Evolutionary conservation across 2,113 vertebrate species (phyloP).

Genomic region (Psittacula cyanocephala): DNA sequence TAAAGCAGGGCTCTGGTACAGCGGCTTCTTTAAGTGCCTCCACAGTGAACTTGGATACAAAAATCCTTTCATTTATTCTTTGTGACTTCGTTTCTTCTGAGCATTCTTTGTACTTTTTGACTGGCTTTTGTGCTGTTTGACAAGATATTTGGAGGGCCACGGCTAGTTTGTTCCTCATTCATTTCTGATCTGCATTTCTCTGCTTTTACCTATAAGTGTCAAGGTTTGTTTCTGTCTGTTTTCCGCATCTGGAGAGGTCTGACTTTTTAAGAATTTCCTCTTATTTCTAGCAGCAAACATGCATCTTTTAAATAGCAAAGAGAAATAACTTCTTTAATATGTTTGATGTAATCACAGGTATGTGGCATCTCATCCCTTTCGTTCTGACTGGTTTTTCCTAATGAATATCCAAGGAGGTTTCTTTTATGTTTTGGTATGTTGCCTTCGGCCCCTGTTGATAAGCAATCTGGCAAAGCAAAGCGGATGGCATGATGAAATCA

Average conservation of each 20-base stretch:
- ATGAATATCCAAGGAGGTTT: constrained; percentile 44
- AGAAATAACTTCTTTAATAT: not conserved
- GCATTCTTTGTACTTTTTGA: not conserved
- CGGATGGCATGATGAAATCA: constrained; percentile 21
- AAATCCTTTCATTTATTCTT: not conserved
- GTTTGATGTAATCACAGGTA: constrained; percentile 11
- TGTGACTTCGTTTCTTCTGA: not conserved
- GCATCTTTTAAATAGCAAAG: not conserved
- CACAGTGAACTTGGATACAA: not conserved
- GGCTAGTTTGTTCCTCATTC: not conserved
- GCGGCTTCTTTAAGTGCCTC: not conserved
- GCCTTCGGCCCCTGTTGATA: constrained; percentile 34
- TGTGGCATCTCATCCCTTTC: not conserved
- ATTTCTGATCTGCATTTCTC: not conserved
- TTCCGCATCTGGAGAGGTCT: not conserved
- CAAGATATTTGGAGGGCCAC: not conserved
- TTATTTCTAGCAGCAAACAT: not conserved
- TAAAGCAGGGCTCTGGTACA: not conserved
- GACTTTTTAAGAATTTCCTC: not conserved
- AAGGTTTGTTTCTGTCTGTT: not conserved
- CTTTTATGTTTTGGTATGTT: constrained; percentile 51
- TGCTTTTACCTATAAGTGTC: not conserved
- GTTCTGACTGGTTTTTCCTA: constrained; percentile 44
- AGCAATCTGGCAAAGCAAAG: constrained; percentile 37
- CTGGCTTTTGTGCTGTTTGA: not conserved